A percentile compares a stretch with the other conserved stretches of the same genome.
Evolutionary conservation across 2,797 vertebrate genomes (phyloP).

Genomic region (Urosaurus nigricauda): DNA sequence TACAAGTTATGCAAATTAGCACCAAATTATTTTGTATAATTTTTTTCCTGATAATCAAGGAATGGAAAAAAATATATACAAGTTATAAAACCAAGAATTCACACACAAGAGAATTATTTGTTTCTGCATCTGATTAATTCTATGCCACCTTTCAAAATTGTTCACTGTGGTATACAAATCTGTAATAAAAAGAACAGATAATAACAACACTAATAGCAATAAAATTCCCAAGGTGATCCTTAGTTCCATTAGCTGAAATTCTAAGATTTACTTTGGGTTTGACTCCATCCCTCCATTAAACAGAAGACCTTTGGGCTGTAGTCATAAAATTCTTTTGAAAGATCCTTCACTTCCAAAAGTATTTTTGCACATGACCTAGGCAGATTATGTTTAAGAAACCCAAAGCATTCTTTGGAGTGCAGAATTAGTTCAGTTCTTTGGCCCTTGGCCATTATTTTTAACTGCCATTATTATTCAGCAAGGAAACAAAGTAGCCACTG

Average conservation of each 20-base stretch:
- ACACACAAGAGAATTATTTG: not conserved
- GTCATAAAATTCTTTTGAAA: not conserved
- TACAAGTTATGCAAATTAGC: not conserved
- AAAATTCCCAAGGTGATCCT: not conserved
- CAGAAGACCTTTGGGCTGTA: too few relatives aligned
- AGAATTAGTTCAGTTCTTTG: not conserved
- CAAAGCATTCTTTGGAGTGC: not conserved
- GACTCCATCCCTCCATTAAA: not conserved
- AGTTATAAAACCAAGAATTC: too few relatives aligned
- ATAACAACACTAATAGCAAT: not conserved
- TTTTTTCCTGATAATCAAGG: not conserved
- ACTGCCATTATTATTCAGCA: slow-evolving; percentile 24
- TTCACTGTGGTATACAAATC: not conserved
- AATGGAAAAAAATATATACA: not conserved
- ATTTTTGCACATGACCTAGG: not conserved
- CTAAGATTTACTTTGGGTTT: not conserved
- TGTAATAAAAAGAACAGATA: not conserved
- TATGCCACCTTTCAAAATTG: not conserved
- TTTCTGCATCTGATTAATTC: not conserved
- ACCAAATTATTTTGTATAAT: not conserved
- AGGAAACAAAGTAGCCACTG: not conserved
- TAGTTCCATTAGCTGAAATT: not conserved
- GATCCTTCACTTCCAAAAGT: not conserved
- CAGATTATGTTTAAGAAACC: not conserved
- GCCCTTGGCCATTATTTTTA: not conserved